Percentiles rank a stretch among this genome's conserved stretches.
phyloP scores from a whole-genome alignment of 1,140 invertebrate species.

The Aporrectodea caliginosa region DNA sequence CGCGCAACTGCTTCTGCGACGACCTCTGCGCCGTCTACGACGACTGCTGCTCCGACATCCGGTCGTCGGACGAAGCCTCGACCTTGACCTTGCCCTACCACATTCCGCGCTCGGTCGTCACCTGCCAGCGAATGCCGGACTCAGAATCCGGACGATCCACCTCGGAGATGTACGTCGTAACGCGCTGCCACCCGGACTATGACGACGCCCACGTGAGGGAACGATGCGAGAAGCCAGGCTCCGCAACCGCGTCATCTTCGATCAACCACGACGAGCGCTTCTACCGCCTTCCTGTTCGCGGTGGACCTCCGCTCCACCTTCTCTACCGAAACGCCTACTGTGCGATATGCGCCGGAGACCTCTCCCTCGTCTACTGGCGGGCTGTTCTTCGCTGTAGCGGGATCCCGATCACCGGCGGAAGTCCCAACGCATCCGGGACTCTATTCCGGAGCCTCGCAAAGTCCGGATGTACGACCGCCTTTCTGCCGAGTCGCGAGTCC shows the following conservation, averaged over 20 bases:
- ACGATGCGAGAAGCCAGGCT: slow-evolving; percentile 14
- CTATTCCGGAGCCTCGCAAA: background rate
- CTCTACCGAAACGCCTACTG: slow-evolving; percentile 38
- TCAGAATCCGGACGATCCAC: background rate
- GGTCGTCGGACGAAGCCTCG: background rate
- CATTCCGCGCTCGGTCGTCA: background rate
- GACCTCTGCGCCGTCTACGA: slow-evolving; percentile 23
- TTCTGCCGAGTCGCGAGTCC: background rate
- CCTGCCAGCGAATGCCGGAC: background rate
- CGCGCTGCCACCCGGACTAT: background rate
- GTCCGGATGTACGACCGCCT: background rate
- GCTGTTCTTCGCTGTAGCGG: background rate
- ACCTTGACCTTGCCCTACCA: background rate
- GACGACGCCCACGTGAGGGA: slow-evolving; percentile 14
- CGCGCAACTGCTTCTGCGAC: slow-evolving; percentile 28
- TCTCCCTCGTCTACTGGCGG: slow-evolving; percentile 21
- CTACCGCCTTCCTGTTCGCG: slow-evolving; percentile 33
- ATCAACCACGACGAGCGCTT: slow-evolving; percentile 24
- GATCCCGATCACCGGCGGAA: too few relatives aligned
- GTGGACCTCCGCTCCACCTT: slow-evolving; percentile 23
- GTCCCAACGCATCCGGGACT: background rate
- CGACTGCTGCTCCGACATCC: slow-evolving; percentile 27
- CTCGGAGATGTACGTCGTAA: slow-evolving; percentile 22
- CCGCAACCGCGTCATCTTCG: background rate
- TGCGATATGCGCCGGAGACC: slow-evolving; percentile 33